These are phyloP conservation scores for Clunio marinus DNA, from an alignment of 2,888 invertebrate species.

Conservation along the genomic window DNA sequence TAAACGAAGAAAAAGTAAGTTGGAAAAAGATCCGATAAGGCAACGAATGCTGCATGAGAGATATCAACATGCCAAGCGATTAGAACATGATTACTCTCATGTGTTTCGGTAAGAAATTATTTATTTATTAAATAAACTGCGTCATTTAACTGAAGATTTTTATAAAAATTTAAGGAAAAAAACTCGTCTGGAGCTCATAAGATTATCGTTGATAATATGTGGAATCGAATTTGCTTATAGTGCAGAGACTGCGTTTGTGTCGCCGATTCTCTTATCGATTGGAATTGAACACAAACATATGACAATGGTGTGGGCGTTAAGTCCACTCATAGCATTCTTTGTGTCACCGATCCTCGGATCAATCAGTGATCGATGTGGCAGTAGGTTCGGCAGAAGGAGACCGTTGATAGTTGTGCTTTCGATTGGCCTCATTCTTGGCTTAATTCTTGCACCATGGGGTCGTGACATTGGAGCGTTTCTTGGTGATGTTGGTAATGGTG, in stretches of 20 bases:
- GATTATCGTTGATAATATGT: slow-evolving; percentile 46
- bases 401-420: slow-evolving; percentile 59
- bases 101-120: slow-evolving; percentile 46
- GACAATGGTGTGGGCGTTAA: slow-evolving; percentile 54
- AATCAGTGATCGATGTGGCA: slow-evolving; percentile 57
- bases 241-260: slow-evolving; percentile 64
- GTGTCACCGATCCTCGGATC: slow-evolving; percentile 55
- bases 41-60: slow-evolving; percentile 49
- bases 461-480: slow-evolving; percentile 54
- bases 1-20: slow-evolving; percentile 19
- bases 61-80: slow-evolving; percentile 48
- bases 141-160: no score
- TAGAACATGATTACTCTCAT: slow-evolving; percentile 50
- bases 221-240: slow-evolving; percentile 56
- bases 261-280: slow-evolving; percentile 59
- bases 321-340: slow-evolving; percentile 51
- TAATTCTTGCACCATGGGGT: slow-evolving; percentile 60
- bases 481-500: slow-evolving; percentile 49
- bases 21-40: slow-evolving; percentile 28
- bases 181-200: slow-evolving; percentile 48
- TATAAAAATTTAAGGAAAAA: no score
- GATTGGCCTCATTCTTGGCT: slow-evolving; percentile 56
- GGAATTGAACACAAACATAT: slow-evolving; percentile 58
- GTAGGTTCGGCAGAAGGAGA: slow-evolving; percentile 55
- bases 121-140: slow-evolving; percentile 3